A percentile compares a stretch with the other conserved stretches of the same genome.
Evolutionary conservation across 2,888 invertebrate genomes (phyloP).

Genomic region (Melinaea marsaeus): DNA sequence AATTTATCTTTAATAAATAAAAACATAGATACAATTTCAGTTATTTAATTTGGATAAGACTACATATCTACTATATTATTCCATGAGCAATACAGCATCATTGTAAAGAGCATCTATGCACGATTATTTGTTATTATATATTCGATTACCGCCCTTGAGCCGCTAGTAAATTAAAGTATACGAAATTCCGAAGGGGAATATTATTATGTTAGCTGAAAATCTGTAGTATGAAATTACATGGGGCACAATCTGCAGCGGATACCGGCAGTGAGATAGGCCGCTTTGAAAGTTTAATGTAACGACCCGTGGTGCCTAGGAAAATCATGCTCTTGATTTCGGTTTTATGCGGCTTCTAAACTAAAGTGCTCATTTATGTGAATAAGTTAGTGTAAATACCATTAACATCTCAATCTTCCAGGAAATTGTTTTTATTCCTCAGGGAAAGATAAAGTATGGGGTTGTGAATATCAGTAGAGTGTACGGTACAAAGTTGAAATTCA

Average conservation of each 20-base stretch:
- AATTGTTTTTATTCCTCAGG: constrained; percentile 15
- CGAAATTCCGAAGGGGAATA: constrained; percentile 29
- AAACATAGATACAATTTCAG: background rate
- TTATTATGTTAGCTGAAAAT: constrained; percentile 48
- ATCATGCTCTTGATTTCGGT: constrained; percentile 55
- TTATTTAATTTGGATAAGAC: background rate
- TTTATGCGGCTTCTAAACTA: constrained; percentile 52
- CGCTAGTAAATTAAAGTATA: constrained; percentile 26
- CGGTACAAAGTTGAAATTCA: background rate
- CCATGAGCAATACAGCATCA: constrained; percentile 9
- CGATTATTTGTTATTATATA: constrained; percentile 16
- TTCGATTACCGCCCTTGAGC: constrained; percentile 18
- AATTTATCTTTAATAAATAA: background rate
- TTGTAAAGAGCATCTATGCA: constrained; percentile 7
- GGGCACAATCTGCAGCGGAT: constrained; percentile 50
- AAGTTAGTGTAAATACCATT: constrained; percentile 39
- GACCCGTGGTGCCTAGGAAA: constrained; percentile 53
- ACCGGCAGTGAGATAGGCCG: constrained; percentile 45
- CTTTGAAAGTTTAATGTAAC: constrained; percentile 65
- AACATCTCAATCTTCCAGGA: constrained; percentile 19
- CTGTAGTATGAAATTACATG: constrained; percentile 58
- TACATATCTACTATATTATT: too few relatives aligned
- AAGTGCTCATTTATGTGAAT: constrained; percentile 55
- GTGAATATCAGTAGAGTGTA: background rate
- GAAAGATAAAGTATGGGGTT: background rate